These are phyloP conservation scores for Tiliqua scincoides DNA, from an alignment of 2,113 vertebrate genomes.

Conservation along the genomic window DNA sequence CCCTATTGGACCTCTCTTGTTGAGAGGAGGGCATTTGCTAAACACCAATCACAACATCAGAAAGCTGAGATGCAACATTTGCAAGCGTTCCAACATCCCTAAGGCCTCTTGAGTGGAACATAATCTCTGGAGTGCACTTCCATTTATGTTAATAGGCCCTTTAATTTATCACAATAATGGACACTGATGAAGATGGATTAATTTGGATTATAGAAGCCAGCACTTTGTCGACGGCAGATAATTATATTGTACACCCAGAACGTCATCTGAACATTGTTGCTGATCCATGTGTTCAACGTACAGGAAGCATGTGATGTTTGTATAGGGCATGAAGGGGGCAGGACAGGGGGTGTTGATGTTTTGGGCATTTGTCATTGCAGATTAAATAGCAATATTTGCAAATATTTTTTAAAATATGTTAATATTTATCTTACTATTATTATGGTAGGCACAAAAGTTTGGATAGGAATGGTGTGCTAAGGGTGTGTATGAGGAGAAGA, in stretches of 20 bases:
- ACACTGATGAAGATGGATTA: slow-evolving; percentile 77
- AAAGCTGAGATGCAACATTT: slow-evolving; percentile 13
- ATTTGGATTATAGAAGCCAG: slow-evolving; percentile 74
- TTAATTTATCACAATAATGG: slow-evolving; percentile 78
- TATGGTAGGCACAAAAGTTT: not conserved
- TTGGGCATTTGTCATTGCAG: not conserved
- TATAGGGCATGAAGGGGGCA: not conserved
- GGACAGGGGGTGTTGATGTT: not conserved
- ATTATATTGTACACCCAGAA: slow-evolving; percentile 34
- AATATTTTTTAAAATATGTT: not conserved
- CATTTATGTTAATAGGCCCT: slow-evolving; percentile 73
- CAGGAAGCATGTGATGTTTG: not conserved
- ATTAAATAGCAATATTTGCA: no score
- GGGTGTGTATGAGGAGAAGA: not conserved
- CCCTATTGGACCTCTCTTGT: not conserved
- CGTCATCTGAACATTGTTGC: slow-evolving; percentile 32
- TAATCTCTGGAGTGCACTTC: slow-evolving; percentile 61
- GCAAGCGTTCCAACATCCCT: slow-evolving; percentile 38
- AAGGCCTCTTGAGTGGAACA: slow-evolving; percentile 51
- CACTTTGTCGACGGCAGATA: slow-evolving; percentile 39
- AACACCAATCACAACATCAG: slow-evolving; percentile 18
- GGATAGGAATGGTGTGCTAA: not conserved
- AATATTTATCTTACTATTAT: not conserved
- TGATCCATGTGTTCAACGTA: slow-evolving; percentile 27
- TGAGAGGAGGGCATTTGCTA: not conserved